phyloP scores from a whole-genome alignment of 1,140 invertebrate genomes.

The Platorchestia sp. region DNA sequence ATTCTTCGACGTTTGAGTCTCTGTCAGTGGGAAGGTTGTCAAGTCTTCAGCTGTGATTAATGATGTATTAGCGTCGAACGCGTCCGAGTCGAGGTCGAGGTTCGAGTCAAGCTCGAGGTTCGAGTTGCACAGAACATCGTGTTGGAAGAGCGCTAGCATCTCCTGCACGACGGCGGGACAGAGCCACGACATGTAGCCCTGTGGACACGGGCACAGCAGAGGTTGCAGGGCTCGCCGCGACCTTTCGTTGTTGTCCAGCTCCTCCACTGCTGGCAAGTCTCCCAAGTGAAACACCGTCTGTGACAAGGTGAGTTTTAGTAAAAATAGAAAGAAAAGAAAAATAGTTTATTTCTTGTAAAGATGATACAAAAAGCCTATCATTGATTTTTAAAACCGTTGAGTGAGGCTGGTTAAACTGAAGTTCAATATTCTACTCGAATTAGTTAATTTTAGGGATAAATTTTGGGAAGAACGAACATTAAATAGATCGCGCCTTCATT shows the following conservation, averaged over 20 bases:
- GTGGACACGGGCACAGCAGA: constrained; percentile 7
- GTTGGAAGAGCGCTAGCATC: neutral
- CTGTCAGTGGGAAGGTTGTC: neutral
- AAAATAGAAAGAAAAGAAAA: neutral
- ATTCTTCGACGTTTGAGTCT: neutral
- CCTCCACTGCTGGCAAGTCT: constrained; percentile 2
- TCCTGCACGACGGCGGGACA: neutral
- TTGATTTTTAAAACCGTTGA: no score
- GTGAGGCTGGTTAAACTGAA: no score
- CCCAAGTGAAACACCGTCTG: constrained; percentile 25
- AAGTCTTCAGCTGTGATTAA: neutral
- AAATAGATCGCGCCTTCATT: no score
- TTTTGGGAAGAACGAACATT: no score
- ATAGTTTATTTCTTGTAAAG: neutral
- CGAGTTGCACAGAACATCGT: neutral
- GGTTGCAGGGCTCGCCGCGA: neutral
- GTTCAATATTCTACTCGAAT: no score
- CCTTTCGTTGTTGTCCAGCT: constrained; percentile 4
- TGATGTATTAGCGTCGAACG: no score
- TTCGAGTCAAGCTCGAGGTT: neutral
- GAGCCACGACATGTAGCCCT: neutral
- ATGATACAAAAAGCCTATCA: no score
- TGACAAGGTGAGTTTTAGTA: neutral
- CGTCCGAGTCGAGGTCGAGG: neutral
- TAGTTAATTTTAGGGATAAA: no score